Evolutionary conservation across 2,888 invertebrate species (phyloP), one percentile per base, ranked within the genome.

Genomic region (Darwinula stevensoni): DNA sequence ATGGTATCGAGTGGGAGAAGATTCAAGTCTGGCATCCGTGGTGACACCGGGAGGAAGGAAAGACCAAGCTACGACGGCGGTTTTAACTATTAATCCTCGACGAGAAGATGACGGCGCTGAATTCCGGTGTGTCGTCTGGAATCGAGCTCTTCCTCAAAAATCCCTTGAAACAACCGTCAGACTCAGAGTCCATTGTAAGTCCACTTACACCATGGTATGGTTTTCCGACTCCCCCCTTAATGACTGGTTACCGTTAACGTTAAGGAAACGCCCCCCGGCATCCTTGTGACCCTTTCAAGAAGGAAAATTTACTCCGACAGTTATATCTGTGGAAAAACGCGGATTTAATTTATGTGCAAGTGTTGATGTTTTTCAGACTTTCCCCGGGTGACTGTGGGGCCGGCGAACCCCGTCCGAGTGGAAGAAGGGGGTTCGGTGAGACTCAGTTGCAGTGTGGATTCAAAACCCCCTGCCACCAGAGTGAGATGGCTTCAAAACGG

Each of bases 401-500:
- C 86, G 4, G 75, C 74, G 48, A 82, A 82, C 53, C 82, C 82
- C 16, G 52, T 86, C 40, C 65, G 70, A 42, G 73, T 88, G 16
- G 82, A 84, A 54, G 66, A 72, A 40, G 84, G 80, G 47, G 71
- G 68, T 14, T 67, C 71, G 31, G 76, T 80, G 4, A 68, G 67
- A 16, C 61, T 88, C 49, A 70, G 72, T 41, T 88, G 88, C 51
- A 64, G 66, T 45, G 84, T 84, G 13, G 80, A 84, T 46, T 71
- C 86, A 4, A 84, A 84, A 46, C 86, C 86, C 1, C 62, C 65
- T 47, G 80, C 80, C 3, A 66, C 61, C 41, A 67, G 63, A 41
- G 73, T 88, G 4, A 62, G 70, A 40, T 88, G 88, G 88, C 69
- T 69, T 41, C 62, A 75, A 41, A 71, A 74, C 45, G 75, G 73